Evolutionary conservation across 30 jellyfish, hydroid and myxozoan genomes (phyloP), one percentile per base, ranked within the genome.

Genomic region (Chironex yamaguchii): DNA sequence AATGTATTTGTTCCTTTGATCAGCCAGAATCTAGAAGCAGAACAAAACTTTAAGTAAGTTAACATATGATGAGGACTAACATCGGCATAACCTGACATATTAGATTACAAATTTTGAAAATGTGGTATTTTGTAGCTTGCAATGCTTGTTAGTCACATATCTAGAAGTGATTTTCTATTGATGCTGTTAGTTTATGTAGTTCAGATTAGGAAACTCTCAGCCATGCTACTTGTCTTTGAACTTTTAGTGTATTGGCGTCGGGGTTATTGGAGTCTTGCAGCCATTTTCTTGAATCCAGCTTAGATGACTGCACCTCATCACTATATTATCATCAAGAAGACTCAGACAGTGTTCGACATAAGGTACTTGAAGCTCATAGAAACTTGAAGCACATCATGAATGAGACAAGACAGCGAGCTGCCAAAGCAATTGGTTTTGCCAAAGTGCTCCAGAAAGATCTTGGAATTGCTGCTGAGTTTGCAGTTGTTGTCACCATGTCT

Each of bases 351-450:
- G 62, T 80, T 48, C 68, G 96, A 3, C 96, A 94, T 35, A 89
- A 52, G 34, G 91, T 81, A 69, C 67, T 76, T 33, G 92, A 72
- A 49, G 92, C 87, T 14, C 89, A 95, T 73, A 66, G 97, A 27
- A 83, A 89, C 53, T 91, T 81, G 67, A 94, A 88, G 74, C 68
- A 62, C 48, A 24, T 94, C 29, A 77, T 89, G 80, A 94, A 89
- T 33, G 99, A 94, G 66, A 81, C 84, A 23, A 52, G 96, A 21
- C 96, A 88, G 36, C 52, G 97, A 48, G 75, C 97, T 3, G 67
- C 96, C n/a, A 94, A 94, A 82, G 99, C 96, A 12, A 92, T 94
- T 34, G 99, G 97, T 14, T 94, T 94, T 70, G 97, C 97, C 34
- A 94, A 89, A 25, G 67, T 94, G 97, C 95, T 94, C 22, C 97